Percentiles rank a stretch among this genome's conserved stretches.
phyloP scores from a whole-genome alignment of 2,797 vertebrate species.

The Aeoliscus strigatus region DNA sequence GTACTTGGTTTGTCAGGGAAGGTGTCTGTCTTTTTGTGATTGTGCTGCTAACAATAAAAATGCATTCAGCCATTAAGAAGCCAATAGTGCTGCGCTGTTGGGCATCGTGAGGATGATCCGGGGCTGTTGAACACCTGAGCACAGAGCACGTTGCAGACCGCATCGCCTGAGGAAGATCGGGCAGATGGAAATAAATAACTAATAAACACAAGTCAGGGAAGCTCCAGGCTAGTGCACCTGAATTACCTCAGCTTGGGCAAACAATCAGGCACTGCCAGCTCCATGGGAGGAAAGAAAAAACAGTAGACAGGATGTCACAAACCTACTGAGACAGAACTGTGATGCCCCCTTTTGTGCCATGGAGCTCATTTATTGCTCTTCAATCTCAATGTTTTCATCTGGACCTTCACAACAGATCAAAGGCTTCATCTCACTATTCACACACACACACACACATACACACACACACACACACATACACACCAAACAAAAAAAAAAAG shows the following conservation, averaged over 20 bases:
- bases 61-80: constrained; percentile 24
- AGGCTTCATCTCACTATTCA: constrained; percentile 37
- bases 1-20: too few relatives aligned
- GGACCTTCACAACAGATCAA: constrained; percentile 50
- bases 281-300: constrained; percentile 9
- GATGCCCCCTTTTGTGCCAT: constrained; percentile 36
- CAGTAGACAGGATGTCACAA: constrained; percentile 46
- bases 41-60: constrained; percentile 18
- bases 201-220: constrained; percentile 63
- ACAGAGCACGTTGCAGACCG: constrained; percentile 47
- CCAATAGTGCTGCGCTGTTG: constrained; percentile 14
- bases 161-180: constrained; percentile 45
- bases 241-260: constrained; percentile 61
- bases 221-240: constrained; percentile 64
- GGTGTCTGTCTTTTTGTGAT: neutral
- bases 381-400: constrained; percentile 42
- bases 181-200: constrained; percentile 70
- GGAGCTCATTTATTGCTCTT: constrained; percentile 44
- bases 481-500: too few relatives aligned
- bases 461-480: too few relatives aligned
- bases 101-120: constrained; percentile 42
- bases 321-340: constrained; percentile 54
- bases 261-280: constrained; percentile 50
- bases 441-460: too few relatives aligned
- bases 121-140: constrained; percentile 51